These are phyloP conservation scores for Pinna nobilis DNA, from an alignment of 1,140 invertebrate species.

Conservation along the genomic window DNA sequence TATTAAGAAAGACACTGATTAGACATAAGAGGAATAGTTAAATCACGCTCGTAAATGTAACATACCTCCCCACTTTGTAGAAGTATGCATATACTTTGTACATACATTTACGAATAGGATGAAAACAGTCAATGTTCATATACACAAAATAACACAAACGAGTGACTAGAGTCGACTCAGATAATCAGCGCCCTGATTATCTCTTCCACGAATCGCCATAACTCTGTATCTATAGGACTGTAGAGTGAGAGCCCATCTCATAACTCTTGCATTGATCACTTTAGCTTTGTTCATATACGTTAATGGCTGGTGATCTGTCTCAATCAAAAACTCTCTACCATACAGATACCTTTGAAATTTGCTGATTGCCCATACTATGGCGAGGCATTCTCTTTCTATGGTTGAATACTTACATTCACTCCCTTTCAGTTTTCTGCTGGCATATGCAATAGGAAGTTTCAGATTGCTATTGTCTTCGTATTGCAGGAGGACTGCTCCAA, in stretches of 20 bases:
- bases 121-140: too few relatives aligned
- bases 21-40: too few relatives aligned
- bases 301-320: slow-evolving; percentile 77
- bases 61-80: too few relatives aligned
- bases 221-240: slow-evolving; percentile 23
- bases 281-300: slow-evolving; percentile 45
- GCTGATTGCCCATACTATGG: slow-evolving; percentile 68
- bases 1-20: too few relatives aligned
- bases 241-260: slow-evolving; percentile 31
- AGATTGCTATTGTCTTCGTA: slow-evolving; percentile 34
- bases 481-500: slow-evolving; percentile 56
- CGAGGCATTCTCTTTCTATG: too few relatives aligned
- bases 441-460: slow-evolving; percentile 53
- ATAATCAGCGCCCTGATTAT: slow-evolving; percentile 27
- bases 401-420: slow-evolving; percentile 72
- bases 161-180: slow-evolving; percentile 11
- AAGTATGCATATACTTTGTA: too few relatives aligned
- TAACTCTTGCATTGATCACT: slow-evolving; percentile 23
- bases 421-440: slow-evolving; percentile 63
- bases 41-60: too few relatives aligned
- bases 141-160: too few relatives aligned
- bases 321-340: slow-evolving; percentile 75
- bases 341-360: slow-evolving; percentile 73
- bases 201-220: too few relatives aligned
- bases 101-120: too few relatives aligned